phyloP scores from a whole-genome alignment of 2,113 vertebrate genomes.

The Eptesicus fuscus region DNA sequence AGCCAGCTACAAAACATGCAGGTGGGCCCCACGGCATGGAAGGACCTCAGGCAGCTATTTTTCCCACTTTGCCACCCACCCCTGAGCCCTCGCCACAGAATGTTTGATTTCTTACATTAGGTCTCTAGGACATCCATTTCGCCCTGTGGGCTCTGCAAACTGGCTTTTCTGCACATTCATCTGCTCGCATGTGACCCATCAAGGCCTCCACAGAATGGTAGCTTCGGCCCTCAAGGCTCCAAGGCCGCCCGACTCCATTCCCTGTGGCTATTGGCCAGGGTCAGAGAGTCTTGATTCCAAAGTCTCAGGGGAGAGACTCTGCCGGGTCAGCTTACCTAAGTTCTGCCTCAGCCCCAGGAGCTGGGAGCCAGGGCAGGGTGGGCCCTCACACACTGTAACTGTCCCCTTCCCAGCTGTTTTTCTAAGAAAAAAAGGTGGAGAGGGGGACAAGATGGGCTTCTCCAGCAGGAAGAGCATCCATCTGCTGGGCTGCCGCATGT shows the following conservation, averaged over 20 bases:
- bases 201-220: neutral
- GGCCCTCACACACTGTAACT: neutral
- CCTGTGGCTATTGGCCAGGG: neutral
- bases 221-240: neutral
- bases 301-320: neutral
- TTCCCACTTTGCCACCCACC: neutral
- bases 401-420: neutral
- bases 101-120: neutral
- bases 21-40: neutral
- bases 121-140: neutral
- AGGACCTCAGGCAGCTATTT: neutral
- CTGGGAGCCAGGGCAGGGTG: neutral
- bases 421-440: neutral
- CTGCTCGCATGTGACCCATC: accelerated
- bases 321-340: neutral
- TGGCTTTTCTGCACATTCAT: neutral
- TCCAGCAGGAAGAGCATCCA: neutral
- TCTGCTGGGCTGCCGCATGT: neutral
- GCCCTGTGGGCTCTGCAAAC: neutral
- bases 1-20: neutral
- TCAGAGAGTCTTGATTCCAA: neutral
- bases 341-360: neutral
- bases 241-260: neutral
- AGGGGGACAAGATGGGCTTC: neutral
- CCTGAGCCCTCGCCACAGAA: neutral